Base-by-base conservation (phyloP, 1,140 invertebrate species). In the Heliconius melpomene region DNA sequence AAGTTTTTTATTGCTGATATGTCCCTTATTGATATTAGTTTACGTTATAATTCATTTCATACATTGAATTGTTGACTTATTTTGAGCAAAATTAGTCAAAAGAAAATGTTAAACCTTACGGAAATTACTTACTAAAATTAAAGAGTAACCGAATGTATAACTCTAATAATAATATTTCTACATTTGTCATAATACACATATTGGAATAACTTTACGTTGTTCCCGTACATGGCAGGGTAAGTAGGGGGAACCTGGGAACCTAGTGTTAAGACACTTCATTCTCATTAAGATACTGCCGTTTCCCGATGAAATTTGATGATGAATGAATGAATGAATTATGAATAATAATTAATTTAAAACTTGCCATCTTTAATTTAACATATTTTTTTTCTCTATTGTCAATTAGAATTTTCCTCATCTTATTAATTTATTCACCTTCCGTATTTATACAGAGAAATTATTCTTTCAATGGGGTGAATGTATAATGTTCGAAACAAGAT, bases 1-100 rank as follows among this genome's bases (percentile, higher is more conserved):
- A 87, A 88, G 80, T 91, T 90, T 91, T 29, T 91, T 91, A 88
- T 89, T 81, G 84, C 84, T 79, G 77, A 85, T 84, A 85, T 79
- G 79, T 86, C 84, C 77, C 78, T 79, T 81, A 74, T 50, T 79
- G 85, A 88, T 90, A 89, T 89, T 89, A 86, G 86, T 86, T 87
- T 86, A 83, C 82, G 82, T 83, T 86, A 85, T 85, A 74, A 77
- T 32, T 84, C 77, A 82, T 76, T 32, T 85, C 77, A 82, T 76
- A 77, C 54, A 77, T 84, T 90, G 88, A 90, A 79, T 86, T 89
- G 88, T 89, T 84, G 84, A 74, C 81, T 82, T 87, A 88, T 90
- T 90, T 89, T 88, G 83, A 77, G 78, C 78, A 80, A 80, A 80
- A 81, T 83, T 80, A 38, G 13, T 60, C 40, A 46, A 6, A 46